Evolutionary conservation across 2,113 vertebrate genomes (phyloP).

Genomic region (Typhlomys cinereus): DNA sequence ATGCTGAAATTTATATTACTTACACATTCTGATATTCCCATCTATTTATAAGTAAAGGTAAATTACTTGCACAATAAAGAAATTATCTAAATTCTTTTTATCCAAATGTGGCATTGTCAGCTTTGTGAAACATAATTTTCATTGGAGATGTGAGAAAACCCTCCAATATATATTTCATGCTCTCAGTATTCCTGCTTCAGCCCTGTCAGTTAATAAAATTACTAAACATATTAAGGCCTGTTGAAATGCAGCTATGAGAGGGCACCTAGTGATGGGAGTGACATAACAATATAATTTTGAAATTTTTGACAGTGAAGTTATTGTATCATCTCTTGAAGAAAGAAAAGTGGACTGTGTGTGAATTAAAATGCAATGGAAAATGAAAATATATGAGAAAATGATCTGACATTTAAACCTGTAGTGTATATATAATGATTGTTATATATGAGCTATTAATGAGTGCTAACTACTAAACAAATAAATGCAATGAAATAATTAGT

Average conservation of each 20-base stretch:
- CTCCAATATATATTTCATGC: constrained; percentile 30
- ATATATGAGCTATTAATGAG: neutral
- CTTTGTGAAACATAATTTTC: constrained; percentile 25
- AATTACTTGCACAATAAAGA: neutral
- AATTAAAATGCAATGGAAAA: constrained; percentile 40
- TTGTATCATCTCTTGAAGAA: constrained; percentile 35
- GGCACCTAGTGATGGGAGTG: neutral
- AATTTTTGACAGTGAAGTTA: constrained; percentile 58
- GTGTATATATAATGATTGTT: neutral
- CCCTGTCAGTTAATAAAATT: constrained; percentile 57
- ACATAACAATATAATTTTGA: constrained; percentile 49
- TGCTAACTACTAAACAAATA: neutral
- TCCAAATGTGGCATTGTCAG: constrained; percentile 31
- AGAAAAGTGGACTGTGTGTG: neutral
- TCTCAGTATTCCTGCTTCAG: constrained; percentile 56
- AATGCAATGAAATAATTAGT: constrained; percentile 10
- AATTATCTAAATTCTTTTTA: constrained; percentile 17
- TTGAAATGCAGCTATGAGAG: constrained; percentile 37
- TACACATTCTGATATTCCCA: neutral
- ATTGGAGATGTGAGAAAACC: constrained; percentile 32
- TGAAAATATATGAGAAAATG: constrained; percentile 25
- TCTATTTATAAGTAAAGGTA: neutral
- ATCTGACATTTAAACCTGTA: constrained; percentile 38
- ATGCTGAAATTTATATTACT: neutral
- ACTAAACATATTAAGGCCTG: constrained; percentile 41